Conservation (phyloP, 2,797 vertebrate genomes). For the Steatocranus sp. region DNA sequence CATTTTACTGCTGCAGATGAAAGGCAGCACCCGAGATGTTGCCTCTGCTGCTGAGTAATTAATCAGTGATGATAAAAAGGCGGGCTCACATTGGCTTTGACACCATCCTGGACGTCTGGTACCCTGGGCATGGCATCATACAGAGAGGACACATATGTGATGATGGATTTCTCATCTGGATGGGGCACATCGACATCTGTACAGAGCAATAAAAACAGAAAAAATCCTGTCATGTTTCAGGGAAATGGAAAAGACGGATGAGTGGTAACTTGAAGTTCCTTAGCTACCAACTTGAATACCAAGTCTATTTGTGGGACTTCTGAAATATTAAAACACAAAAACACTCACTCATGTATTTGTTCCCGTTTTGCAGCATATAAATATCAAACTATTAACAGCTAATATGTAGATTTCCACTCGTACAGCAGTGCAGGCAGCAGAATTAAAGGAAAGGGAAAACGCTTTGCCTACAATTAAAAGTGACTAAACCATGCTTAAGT, state of each 20-base stretch:
- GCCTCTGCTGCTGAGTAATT: background rate
- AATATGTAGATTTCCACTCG: background rate
- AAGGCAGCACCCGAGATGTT: background rate
- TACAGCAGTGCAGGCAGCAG: background rate
- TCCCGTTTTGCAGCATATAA: background rate
- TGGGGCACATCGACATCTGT: constrained; percentile 91
- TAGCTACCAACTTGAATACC: background rate
- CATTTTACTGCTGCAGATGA: background rate
- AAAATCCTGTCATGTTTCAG: background rate
- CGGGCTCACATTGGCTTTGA: constrained; percentile 85
- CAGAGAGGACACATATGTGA: constrained; percentile 93
- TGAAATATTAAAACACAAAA: background rate
- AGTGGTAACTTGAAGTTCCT: background rate
- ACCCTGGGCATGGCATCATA: constrained; percentile 93
- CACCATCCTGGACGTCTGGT: constrained; percentile 85
- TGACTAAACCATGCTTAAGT: background rate
- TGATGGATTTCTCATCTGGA: constrained; percentile 95
- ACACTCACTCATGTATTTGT: background rate
- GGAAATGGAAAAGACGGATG: background rate
- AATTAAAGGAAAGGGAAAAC: background rate
- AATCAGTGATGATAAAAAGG: background rate
- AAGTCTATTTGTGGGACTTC: background rate
- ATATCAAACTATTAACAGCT: background rate
- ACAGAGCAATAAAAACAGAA: background rate
- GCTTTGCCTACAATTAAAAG: background rate